Percentiles rank a stretch among this genome's conserved stretches.
phyloP scores from a whole-genome alignment of 37 sponge, comb jelly and placozoan genomes.

The Axinella damicornis region DNA sequence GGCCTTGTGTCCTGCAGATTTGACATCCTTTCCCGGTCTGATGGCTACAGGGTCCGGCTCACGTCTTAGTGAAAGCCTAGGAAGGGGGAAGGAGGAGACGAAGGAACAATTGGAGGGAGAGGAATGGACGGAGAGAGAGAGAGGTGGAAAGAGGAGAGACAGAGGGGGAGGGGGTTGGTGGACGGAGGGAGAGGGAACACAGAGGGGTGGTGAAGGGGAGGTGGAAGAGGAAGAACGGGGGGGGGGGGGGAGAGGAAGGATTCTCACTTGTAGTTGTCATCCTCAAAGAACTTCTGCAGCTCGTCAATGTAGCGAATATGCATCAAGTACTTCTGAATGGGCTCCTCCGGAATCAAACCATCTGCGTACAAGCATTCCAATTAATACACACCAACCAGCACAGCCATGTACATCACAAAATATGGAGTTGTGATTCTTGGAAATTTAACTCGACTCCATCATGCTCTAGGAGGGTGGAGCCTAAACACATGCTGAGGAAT shows the following conservation, averaged over 20 bases:
- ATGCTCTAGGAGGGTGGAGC: too few species aligned
- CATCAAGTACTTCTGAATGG: conserved; percentile 63
- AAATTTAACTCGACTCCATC: too few species aligned
- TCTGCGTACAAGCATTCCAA: conserved; percentile 41
- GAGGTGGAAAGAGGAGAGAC: too few species aligned
- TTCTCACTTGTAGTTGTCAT: conserved; percentile 78
- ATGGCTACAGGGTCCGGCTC: conserved; percentile 30
- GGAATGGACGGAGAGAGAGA: too few species aligned
- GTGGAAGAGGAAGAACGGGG: too few species aligned
- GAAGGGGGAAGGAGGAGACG: not conserved
- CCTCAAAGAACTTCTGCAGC: conserved; percentile 82
- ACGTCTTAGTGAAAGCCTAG: conserved; percentile 37
- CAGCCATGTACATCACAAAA: not conserved
- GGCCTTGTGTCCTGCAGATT: not conserved
- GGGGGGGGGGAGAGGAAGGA: not conserved
- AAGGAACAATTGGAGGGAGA: too few species aligned
- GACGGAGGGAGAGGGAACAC: too few species aligned
- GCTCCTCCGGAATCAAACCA: conserved; percentile 25
- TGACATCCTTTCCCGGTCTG: not conserved
- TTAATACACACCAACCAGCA: too few species aligned
- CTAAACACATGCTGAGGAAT: too few species aligned
- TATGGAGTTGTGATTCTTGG: too few species aligned
- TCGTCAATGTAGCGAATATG: conserved; percentile 78
- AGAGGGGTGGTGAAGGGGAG: too few species aligned
- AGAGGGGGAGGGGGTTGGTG: not conserved